Evolutionary conservation across 2,797 vertebrate species (phyloP).

Genomic region (Urocyon cinereoargenteus): DNA sequence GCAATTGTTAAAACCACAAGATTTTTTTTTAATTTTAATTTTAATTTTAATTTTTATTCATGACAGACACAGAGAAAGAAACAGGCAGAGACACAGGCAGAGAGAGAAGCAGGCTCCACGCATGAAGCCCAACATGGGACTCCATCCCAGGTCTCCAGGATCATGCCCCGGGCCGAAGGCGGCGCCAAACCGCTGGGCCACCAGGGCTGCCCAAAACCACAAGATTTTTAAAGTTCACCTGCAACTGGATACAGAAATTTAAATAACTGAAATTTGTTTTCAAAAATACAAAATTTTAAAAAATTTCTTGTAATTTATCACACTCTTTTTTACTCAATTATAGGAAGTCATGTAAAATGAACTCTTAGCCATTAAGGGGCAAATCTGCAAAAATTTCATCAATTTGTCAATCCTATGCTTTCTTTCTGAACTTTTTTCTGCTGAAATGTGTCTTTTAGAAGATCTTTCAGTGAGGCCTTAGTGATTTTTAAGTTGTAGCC

Average conservation of each 20-base stretch:
- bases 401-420: not conserved
- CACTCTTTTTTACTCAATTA: not conserved
- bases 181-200: no score
- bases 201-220: not conserved
- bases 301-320: not conserved
- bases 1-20: slow-evolving; percentile 1
- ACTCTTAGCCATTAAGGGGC: not conserved
- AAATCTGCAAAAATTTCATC: not conserved
- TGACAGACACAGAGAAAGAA: no score
- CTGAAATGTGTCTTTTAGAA: not conserved
- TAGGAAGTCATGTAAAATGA: not conserved
- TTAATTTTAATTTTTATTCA: no score
- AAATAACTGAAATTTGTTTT: slow-evolving; percentile 17
- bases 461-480: not conserved
- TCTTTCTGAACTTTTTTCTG: not conserved
- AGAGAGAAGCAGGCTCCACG: no score
- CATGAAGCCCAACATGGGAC: no score
- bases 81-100: no score
- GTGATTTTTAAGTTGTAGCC: not conserved
- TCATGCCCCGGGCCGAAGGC: no score
- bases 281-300: not conserved
- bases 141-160: no score
- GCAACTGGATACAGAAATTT: not conserved
- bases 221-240: slow-evolving; percentile 13
- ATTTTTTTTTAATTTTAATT: not conserved